Evolutionary conservation across 35 echinoderm and acorn worm genomes (phyloP), one percentile per base, ranked within the genome.

Genomic region (Patiria miniata): DNA sequence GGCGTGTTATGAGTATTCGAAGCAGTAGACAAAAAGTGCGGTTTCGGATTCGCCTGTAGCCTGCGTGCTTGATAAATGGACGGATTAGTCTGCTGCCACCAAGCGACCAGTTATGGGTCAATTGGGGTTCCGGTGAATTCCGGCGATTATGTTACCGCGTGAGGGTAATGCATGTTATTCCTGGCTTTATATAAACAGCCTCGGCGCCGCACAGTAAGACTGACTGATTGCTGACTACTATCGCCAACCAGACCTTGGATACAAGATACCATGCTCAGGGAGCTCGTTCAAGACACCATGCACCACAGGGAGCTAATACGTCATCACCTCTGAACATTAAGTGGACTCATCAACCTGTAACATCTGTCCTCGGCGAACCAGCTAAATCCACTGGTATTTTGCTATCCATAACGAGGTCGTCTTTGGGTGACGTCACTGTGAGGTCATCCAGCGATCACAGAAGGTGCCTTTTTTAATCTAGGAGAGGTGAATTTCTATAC

Each of bases 111-210:
- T n/a, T 73, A 73, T 10, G 29, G 26, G 9, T 23, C 65, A 12
- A 10, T 26, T 26, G 65, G 29, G 65, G 8, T 21, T 61, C 10
- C 10, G 18, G 6, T 61, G 58, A 7, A 61, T 7, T 26, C 29
- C 2, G 34, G 1, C 14, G 26, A 34, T 10, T 32, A 26, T 22
- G 65, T 73, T 26, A 26, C 29, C 34, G 65, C 34, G 65, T 73
- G 34, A 26, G 65, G 65, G 65, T 73, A 73, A 73, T 73, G 65
- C 26, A 73, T 73, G 65, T 73, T n/a, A 73, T 73, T 73, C 65
- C 65, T 73, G 65, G 34, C 65, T 73, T 73, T 73, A 30, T 73
- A 73, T 34, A 73, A 73, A 73, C 65, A 73, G 65, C n/a, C 19
- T 23, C 65, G 65, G 65, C 23, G 34, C 65, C 7, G 8, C 65